phyloP scores from a whole-genome alignment of 2,888 invertebrate species.

The Trichogramma dendrolimi region DNA sequence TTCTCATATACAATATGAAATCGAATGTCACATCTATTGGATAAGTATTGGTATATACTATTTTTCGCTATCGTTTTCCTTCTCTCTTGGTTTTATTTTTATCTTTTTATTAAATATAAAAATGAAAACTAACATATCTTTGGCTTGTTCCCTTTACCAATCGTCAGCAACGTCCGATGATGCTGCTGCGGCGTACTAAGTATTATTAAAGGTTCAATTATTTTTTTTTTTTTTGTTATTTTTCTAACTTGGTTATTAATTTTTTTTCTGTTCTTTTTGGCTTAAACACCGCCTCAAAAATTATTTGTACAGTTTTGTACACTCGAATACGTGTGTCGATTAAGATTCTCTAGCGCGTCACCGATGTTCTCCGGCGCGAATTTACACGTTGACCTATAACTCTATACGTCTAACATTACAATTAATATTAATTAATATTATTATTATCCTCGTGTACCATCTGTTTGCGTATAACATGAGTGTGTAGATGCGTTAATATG shows the following conservation, averaged over 20 bases:
- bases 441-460: neutral
- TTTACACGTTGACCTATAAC: too few relatives aligned
- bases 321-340: conserved; percentile 33
- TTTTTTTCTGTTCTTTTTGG: conserved; percentile 28
- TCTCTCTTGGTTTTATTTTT: conserved; percentile 55
- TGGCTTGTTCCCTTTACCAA: conserved; percentile 82
- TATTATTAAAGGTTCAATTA: conserved; percentile 32
- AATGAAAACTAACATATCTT: conserved; percentile 73
- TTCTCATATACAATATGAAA: too few relatives aligned
- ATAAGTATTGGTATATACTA: neutral
- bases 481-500: neutral
- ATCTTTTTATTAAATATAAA: conserved; percentile 53
- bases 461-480: neutral
- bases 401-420: neutral
- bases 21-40: too few relatives aligned
- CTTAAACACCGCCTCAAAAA: conserved; percentile 9
- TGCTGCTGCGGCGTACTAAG: conserved; percentile 44
- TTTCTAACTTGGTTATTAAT: conserved; percentile 48
- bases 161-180: conserved; percentile 49
- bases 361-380: too few relatives aligned
- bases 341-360: too few relatives aligned
- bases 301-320: conserved; percentile 47
- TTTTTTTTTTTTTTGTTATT: conserved; percentile 35
- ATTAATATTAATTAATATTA: neutral
- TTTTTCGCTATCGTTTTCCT: conserved; percentile 82